Evolutionary conservation across 2,888 invertebrate genomes (phyloP).

Genomic region (Tenthredo livida): DNA sequence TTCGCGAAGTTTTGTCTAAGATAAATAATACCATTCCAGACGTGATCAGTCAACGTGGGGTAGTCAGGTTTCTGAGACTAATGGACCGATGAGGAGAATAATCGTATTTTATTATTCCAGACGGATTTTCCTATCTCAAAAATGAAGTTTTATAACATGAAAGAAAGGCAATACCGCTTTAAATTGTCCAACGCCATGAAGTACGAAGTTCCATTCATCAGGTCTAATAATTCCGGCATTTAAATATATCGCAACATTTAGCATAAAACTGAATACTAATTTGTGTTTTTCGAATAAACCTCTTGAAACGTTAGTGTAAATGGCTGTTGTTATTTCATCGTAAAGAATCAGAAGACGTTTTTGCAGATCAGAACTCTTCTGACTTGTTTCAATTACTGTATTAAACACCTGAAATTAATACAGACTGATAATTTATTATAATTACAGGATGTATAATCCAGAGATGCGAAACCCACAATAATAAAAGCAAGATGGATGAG

Average conservation of each 20-base stretch:
- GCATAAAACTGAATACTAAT: conserved; percentile 91
- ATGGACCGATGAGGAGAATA: not conserved
- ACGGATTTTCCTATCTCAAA: not conserved
- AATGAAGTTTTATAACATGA: conserved; percentile 65
- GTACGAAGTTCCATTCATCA: conserved; percentile 88
- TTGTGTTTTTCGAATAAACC: conserved; percentile 96
- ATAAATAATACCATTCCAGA: conserved; percentile 86
- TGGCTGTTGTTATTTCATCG: conserved; percentile 88
- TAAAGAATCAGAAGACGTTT: conserved; percentile 85
- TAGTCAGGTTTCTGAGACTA: conserved; percentile 82
- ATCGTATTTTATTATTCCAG: not conserved
- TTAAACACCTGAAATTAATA: conserved; percentile 85
- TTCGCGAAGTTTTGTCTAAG: conserved; percentile 81
- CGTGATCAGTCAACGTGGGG: conserved; percentile 82
- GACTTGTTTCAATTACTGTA: conserved; percentile 88
- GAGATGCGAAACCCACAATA: no score
- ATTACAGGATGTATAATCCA: not conserved
- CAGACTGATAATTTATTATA: not conserved
- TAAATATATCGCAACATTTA: conserved; percentile 88
- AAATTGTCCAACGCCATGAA: conserved; percentile 86
- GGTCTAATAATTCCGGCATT: conserved; percentile 82
- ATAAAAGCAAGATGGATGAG: not conserved
- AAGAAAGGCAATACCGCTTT: conserved; percentile 75
- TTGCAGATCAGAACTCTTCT: conserved; percentile 84
- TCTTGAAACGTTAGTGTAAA: conserved; percentile 93